These are phyloP conservation scores for Holothuria glaberrima DNA, from an alignment of 35 echinoderm and acorn worm species.

Conservation along the genomic window DNA sequence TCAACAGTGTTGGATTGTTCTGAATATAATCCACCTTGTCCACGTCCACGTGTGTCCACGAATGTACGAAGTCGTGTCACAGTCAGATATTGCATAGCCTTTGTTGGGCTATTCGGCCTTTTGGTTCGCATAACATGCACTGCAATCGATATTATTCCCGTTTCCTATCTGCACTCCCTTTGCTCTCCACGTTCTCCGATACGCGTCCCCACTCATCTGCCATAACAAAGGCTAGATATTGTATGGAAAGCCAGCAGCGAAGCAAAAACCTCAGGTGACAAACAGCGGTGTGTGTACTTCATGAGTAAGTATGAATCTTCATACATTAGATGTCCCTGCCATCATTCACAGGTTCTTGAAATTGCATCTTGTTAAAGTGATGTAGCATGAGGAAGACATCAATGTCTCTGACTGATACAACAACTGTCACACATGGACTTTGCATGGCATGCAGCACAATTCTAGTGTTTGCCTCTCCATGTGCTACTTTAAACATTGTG, in stretches of 20 bases:
- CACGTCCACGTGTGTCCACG: constrained; percentile 11
- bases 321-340: constrained; percentile 2
- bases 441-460: constrained; percentile 38
- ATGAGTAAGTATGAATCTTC: constrained; percentile 32
- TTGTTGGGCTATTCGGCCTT: too few relatives aligned
- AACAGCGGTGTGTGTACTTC: constrained; percentile 5
- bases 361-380: constrained; percentile 19
- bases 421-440: constrained; percentile 18
- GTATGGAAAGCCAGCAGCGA: constrained; percentile 14
- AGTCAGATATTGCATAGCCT: too few relatives aligned
- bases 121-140: too few relatives aligned
- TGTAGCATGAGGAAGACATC: constrained; percentile 26
- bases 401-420: constrained; percentile 33
- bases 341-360: constrained; percentile 18
- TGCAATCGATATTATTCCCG: too few relatives aligned
- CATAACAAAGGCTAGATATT: too few relatives aligned
- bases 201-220: too few relatives aligned
- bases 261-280: constrained; percentile 18
- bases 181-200: too few relatives aligned
- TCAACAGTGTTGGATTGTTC: constrained; percentile 1
- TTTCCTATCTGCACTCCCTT: too few relatives aligned
- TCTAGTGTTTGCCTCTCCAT: constrained; percentile 21
- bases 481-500: constrained; percentile 30
- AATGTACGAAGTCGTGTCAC: constrained; percentile 45
- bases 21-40: background rate